Conservation (phyloP, 2,888 invertebrate genomes). For the Panorpa germanica region DNA sequence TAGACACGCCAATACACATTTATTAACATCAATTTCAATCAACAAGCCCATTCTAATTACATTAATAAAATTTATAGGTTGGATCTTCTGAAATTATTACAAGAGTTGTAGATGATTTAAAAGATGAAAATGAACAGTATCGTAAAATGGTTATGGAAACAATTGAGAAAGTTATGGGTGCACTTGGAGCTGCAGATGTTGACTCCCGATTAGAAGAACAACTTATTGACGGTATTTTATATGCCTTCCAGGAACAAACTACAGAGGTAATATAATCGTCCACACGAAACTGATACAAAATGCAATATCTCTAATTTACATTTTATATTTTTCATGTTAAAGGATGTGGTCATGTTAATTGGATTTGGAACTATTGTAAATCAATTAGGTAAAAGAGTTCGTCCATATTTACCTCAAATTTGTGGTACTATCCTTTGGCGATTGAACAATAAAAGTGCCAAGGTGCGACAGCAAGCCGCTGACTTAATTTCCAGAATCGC, state of each 20-base stretch:
- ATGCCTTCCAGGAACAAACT: constrained; percentile 99
- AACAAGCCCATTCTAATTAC: too few relatives aligned
- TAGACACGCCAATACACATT: too few relatives aligned
- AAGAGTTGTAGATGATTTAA: constrained; percentile 94
- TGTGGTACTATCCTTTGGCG: constrained; percentile 99
- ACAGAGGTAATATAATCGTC: constrained; percentile 49
- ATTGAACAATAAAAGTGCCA: constrained; percentile 98
- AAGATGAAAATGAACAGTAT: constrained; percentile 99
- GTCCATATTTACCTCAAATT: constrained; percentile 97
- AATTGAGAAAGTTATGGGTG: constrained; percentile 96
- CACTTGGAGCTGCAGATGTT: constrained; percentile 93
- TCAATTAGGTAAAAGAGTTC: constrained; percentile 90
- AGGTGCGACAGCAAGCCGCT: constrained; percentile 97
- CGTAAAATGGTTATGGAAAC: constrained; percentile 99
- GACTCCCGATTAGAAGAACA: constrained; percentile 97
- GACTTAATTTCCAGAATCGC: constrained; percentile 97
- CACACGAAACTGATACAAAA: constrained; percentile 2
- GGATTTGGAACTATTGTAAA: constrained; percentile 99
- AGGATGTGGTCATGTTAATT: constrained; percentile 98
- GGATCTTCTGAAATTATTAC: constrained; percentile 99
- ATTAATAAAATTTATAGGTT: constrained; percentile 29
- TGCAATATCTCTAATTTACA: constrained; percentile 4
- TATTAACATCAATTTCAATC: too few relatives aligned
- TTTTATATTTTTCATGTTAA: constrained; percentile 14
- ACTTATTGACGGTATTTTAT: constrained; percentile 95